Base-by-base conservation (phyloP, 2,113 vertebrate species). In the Hippoglossus stenolepis region DNA sequence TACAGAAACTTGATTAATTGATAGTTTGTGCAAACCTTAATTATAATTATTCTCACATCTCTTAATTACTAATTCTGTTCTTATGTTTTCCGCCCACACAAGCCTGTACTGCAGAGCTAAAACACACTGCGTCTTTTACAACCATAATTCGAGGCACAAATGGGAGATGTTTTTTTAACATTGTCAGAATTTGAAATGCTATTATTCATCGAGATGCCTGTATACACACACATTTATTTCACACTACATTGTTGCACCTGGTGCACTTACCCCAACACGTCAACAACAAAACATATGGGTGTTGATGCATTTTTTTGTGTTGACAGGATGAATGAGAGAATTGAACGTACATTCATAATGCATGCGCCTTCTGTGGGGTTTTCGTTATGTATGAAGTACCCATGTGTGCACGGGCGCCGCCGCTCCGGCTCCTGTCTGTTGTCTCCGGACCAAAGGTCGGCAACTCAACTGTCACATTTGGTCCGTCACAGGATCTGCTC, bases 391-490 rank as follows among this genome's bases (percentile, higher is more conserved):
- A 58, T 65, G 63, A 11, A 58, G 58, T 28, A 71, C n/a, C 69
- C 79, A 60, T 83, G 73, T 79, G 75, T 82, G 85, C 79, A 53
- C 56, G 58, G 51, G 54, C 75, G 80, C 61, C 35, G 61, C 35
- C 20, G 61, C 61, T 43, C 70, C 26, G 65, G 23, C 76, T 31
- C 20, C 70, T 60, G 74, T 80, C 74, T 72, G 67, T 65, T 17
- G 58, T 84, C 83, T 75, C 62, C 24, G 49, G 90, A 69, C 73
- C 89, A 90, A 85, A 89, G 92, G 90, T 93, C 92, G 83, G 73
- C 81, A 57, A 72, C 89, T 86, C 87, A 87, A 67, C 89, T 89
- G 92, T 94, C 92, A 89, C 86, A 78, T 82, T 70, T 66, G 53
- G 85, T 86, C 87, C 73, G 79, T 91, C 89, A 83, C 85, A 84